phyloP scores from a whole-genome alignment of 2,888 invertebrate species.

The Drosophila stalkeri region DNA sequence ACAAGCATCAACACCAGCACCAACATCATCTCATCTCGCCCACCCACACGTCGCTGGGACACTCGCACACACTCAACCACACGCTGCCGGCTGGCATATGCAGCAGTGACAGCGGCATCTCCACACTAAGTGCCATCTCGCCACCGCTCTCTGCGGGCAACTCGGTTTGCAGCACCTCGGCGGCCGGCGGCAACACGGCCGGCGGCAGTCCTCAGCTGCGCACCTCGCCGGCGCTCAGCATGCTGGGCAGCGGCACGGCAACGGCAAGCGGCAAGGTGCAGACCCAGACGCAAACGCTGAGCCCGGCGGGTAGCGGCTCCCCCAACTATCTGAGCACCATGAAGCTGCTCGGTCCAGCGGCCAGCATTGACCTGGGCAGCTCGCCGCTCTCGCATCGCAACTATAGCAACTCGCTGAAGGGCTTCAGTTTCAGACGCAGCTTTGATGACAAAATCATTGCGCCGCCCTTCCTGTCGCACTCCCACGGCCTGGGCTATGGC shows the following conservation, averaged over 20 bases:
- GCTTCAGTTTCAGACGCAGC: conserved; percentile 83
- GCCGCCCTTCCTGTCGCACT: conserved; percentile 66
- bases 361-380: conserved; percentile 82
- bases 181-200: conserved; percentile 35
- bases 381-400: conserved; percentile 83
- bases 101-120: conserved; percentile 82
- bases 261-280: conserved; percentile 72
- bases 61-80: conserved; percentile 39
- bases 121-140: conserved; percentile 81
- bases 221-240: conserved; percentile 79
- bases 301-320: conserved; percentile 65
- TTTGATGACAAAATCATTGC: conserved; percentile 84
- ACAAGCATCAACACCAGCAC: conserved; percentile 17
- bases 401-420: conserved; percentile 82
- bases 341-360: conserved; percentile 81
- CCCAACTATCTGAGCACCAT: conserved; percentile 76
- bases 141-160: conserved; percentile 73
- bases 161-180: conserved; percentile 50
- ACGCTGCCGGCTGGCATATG: conserved; percentile 76
- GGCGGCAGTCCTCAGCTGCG: conserved; percentile 71
- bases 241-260: conserved; percentile 71
- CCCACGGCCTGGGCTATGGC: conserved; percentile 42
- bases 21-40: conserved; percentile 77
- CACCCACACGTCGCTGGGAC: conserved; percentile 59
- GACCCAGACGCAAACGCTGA: conserved; percentile 70